These are phyloP conservation scores for Scaptomyza tumidula DNA, from an alignment of 2,888 invertebrate species.

Conservation along the genomic window DNA sequence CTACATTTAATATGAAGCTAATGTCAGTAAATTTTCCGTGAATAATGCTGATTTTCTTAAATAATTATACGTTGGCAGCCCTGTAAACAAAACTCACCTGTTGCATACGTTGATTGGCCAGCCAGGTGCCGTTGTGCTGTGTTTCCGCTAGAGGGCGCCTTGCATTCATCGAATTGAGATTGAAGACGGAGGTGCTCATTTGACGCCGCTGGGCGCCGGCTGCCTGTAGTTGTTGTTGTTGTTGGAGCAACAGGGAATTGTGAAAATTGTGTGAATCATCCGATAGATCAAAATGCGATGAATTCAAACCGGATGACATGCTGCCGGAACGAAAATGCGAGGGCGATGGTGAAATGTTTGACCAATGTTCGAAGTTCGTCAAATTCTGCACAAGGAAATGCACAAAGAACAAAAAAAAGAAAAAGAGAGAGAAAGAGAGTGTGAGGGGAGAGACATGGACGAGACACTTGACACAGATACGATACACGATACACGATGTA, in stretches of 20 bases:
- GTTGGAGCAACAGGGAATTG: conserved; percentile 81
- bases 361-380: conserved; percentile 83
- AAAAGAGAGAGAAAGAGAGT: conserved; percentile 40
- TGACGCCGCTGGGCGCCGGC: conserved; percentile 68
- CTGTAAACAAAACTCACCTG: conserved; percentile 85
- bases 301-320: conserved; percentile 84
- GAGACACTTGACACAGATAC: conserved; percentile 37
- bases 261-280: conserved; percentile 82
- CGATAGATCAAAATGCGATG: conserved; percentile 83
- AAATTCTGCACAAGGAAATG: conserved; percentile 58
- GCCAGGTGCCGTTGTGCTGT: conserved; percentile 64
- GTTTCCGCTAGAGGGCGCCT: conserved; percentile 77
- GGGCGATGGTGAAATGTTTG: conserved; percentile 84
- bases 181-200: conserved; percentile 86
- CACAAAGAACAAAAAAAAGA: conserved; percentile 55
- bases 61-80: background rate
- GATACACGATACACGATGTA: conserved; percentile 16
- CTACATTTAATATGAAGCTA: too few relatives aligned
- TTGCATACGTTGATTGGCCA: conserved; percentile 85
- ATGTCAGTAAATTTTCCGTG: background rate
- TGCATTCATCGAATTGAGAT: conserved; percentile 84
- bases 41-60: background rate
- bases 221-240: conserved; percentile 76
- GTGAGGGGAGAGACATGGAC: conserved; percentile 52
- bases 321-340: conserved; percentile 84